Evolutionary conservation across 2,797 vertebrate species (phyloP), one percentile per base, ranked within the genome.

Genomic region (Zalophus californianus): DNA sequence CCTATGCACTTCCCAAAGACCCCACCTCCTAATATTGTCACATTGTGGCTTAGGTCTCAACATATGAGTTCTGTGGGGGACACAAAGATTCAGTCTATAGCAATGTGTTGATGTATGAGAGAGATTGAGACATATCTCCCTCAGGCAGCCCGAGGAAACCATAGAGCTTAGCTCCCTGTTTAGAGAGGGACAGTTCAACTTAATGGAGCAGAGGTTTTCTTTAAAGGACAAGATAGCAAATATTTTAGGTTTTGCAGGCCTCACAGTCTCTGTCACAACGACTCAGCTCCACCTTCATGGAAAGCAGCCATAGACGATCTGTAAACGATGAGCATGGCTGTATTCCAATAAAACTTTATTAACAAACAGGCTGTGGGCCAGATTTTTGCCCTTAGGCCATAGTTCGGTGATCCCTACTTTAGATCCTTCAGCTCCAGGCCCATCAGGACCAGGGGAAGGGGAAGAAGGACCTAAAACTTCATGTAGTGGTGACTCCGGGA

Each of bases 261-360:
- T 15, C 38, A 25, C 41, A 35, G 54, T 90, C 70, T 90, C 82
- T 79, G 15, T 79, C 68, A 35, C 15, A 32, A 13, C 7, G 10
- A 84, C 4, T 94, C 16, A 54, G 23, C 48, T 83, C 82, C 87
- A 16, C 60, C 52, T 64, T 78, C 14, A 4, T 50, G 20, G 84
- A 88, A 86, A 73, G n/a, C 62, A 66, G 70, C 38, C 15, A 6
- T 41, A 35, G 72, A 58, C 3, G 23, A 11, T 90, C 62, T 29
- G 41, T 32, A 38, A 89, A 29, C 41, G 52, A 90, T 11, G 15
- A 29, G 16, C 9, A 23, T 38, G 58, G 54, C 18, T 64, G 68
- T 73, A n/a, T 73, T 85, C 7, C 27, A 64, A 56, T 70, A 86
- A 84, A 90, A 58, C 80, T 82, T 90, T 77, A 48, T 92, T 89